phyloP scores from a whole-genome alignment of 2,888 invertebrate species.

The Magallana nippona region DNA sequence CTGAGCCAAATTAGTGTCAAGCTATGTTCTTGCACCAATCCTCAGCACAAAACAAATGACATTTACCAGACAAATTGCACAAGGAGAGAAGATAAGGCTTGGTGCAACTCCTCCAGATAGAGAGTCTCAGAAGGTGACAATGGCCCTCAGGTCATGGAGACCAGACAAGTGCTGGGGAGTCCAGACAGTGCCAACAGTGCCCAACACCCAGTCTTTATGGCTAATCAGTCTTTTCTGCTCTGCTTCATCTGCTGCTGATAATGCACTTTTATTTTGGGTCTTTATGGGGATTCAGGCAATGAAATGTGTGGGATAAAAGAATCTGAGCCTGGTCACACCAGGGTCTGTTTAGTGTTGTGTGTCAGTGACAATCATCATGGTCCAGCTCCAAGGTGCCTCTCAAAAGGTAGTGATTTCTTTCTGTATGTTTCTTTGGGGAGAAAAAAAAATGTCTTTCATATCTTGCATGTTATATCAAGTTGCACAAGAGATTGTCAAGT shows the following conservation, averaged over 20 bases:
- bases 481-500: no score
- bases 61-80: conserved; percentile 27
- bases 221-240: conserved; percentile 2
- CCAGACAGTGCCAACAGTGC: background rate
- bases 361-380: background rate
- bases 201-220: conserved; percentile 7
- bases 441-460: no score
- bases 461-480: no score
- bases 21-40: background rate
- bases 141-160: background rate
- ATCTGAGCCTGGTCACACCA: background rate
- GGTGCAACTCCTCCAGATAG: background rate
- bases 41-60: background rate
- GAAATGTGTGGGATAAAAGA: background rate
- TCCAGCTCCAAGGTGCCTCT: background rate
- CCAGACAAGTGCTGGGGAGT: background rate
- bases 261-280: background rate
- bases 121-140: background rate
- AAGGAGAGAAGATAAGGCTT: background rate
- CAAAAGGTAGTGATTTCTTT: background rate
- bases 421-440: no score
- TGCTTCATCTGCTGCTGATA: conserved; percentile 24
- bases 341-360: background rate
- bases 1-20: background rate
- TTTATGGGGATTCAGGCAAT: conserved; percentile 16